These are phyloP conservation scores for Phylloscopus trochilus DNA, from an alignment of 2,113 vertebrate species.

Conservation along the genomic window DNA sequence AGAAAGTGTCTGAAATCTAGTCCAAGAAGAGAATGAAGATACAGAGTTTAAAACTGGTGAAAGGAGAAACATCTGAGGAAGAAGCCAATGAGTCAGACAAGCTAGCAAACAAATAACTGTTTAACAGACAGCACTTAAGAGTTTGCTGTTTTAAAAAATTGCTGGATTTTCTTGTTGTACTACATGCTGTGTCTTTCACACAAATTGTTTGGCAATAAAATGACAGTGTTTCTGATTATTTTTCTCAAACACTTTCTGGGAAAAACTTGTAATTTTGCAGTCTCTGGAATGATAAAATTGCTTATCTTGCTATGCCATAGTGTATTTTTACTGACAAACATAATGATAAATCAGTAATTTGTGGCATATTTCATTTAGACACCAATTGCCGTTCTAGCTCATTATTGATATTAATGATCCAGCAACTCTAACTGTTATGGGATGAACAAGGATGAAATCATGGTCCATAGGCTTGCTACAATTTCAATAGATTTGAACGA, in stretches of 20 bases:
- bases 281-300: background rate
- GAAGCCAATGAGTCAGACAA: background rate
- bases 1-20: background rate
- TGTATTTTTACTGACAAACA: slow-evolving; percentile 40
- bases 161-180: background rate
- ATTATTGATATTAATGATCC: slow-evolving; percentile 75
- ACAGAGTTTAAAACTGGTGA: background rate
- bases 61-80: background rate
- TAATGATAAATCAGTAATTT: slow-evolving; percentile 48
- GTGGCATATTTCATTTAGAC: slow-evolving; percentile 50
- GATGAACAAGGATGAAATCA: slow-evolving; percentile 63
- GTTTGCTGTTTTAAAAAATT: background rate
- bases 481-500: slow-evolving; percentile 63
- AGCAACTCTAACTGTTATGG: slow-evolving; percentile 57
- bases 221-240: background rate
- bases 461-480: slow-evolving; percentile 35
- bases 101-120: background rate
- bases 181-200: background rate
- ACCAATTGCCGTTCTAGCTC: slow-evolving; percentile 67
- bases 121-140: background rate
- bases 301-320: background rate
- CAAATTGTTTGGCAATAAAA: background rate
- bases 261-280: background rate
- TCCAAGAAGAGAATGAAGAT: background rate
- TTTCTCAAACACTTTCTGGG: background rate